Conservation (phyloP, 2,113 vertebrate genomes). For the Probosciger aterrimus region DNA sequence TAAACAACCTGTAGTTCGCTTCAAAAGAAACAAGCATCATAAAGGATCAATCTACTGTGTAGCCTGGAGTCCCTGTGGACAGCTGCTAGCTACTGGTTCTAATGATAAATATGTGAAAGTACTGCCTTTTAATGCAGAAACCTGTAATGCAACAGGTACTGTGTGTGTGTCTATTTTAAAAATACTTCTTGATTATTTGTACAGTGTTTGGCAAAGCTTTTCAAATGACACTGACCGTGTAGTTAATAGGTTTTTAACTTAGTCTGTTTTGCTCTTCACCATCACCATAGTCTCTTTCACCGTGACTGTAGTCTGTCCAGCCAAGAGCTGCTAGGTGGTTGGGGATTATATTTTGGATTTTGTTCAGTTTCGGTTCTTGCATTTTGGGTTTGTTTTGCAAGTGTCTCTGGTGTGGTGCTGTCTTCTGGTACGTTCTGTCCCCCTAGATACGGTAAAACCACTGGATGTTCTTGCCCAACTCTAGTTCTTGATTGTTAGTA, state of each 20-base stretch:
- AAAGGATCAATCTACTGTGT: conserved; percentile 99
- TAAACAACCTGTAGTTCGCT: conserved; percentile 88
- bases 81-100: conserved; percentile 93
- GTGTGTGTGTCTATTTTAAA: not conserved
- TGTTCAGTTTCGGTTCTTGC: not conserved
- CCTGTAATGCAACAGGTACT: conserved; percentile 93
- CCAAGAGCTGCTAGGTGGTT: not conserved
- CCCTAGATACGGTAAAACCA: not conserved
- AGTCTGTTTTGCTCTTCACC: not conserved
- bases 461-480: not conserved
- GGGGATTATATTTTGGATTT: not conserved
- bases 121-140: conserved; percentile 92
- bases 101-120: conserved; percentile 99
- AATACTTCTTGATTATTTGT: not conserved
- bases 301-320: not conserved
- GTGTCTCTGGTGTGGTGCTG: not conserved
- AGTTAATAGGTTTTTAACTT: not conserved
- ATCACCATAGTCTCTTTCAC: not conserved
- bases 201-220: not conserved
- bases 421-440: not conserved
- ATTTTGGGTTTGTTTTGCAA: not conserved
- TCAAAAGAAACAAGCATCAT: conserved; percentile 98
- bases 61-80: conserved; percentile 96
- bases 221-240: not conserved
- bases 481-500: not conserved